phyloP scores from a whole-genome alignment of 2,113 vertebrate genomes.

The Rafetus swinhoei region DNA sequence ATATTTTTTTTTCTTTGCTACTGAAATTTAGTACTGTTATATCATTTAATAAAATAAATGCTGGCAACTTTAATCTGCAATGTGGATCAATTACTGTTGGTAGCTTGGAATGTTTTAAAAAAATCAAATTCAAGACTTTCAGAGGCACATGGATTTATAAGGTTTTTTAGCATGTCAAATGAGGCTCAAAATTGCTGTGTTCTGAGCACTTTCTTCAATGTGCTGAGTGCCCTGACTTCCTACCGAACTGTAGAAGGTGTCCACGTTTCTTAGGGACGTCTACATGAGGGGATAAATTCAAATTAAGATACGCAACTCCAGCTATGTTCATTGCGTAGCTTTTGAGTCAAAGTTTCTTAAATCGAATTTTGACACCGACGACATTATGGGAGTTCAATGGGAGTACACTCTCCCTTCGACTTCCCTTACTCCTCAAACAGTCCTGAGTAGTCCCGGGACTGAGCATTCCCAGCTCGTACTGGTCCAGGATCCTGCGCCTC shows the following conservation, averaged over 20 bases:
- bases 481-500: no score
- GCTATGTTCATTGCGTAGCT: no score
- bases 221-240: background rate
- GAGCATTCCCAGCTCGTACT: no score
- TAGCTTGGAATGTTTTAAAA: conserved; percentile 61
- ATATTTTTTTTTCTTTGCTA: conserved; percentile 27
- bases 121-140: conserved; percentile 63
- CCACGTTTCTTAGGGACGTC: background rate
- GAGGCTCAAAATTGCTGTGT: background rate
- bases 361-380: no score
- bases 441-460: no score
- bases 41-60: conserved; percentile 50
- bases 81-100: conserved; percentile 69
- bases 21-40: conserved; percentile 56
- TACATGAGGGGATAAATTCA: no score
- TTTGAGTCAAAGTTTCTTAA: no score
- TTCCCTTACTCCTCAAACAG: no score
- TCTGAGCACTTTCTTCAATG: background rate
- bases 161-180: background rate
- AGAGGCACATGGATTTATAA: background rate
- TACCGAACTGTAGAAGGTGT: background rate
- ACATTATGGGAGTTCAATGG: no score
- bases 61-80: conserved; percentile 68
- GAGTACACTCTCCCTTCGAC: no score
- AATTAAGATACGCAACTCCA: no score